Evolutionary conservation across 92 coral and sea anemone genomes (phyloP), one percentile per base, ranked within the genome.

Genomic region (Palythoa heliodiscus): DNA sequence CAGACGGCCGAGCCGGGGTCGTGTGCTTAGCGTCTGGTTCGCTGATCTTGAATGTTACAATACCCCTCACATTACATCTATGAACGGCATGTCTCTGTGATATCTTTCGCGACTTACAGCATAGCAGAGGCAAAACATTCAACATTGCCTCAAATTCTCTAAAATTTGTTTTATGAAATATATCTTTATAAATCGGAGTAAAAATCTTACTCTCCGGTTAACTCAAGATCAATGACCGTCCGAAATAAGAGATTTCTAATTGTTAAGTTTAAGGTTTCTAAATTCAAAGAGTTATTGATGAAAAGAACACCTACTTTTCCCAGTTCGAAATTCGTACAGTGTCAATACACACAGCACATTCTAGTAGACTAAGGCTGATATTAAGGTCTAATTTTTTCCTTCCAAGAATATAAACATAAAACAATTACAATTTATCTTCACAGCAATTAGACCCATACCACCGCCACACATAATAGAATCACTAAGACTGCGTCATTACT

Each of bases 251-350:
- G 58, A 48, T 48, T 66, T 64, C 58, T 29, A 23, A 38, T 63
- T 16, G 17, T 69, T 39, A 35, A 39, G 71, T 78, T 78, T 61
- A 61, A 43, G 72, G 63, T 66, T 80, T 80, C 84, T 53, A 4
- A 67, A 15, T 70, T 78, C 71, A 60, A 78, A 58, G 84, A 73
- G 84, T 80, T 80, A 80, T 80, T 80, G 84, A 64, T 80, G 11
- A 79, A 66, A 66, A 16, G 7, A 23, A 63, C 23, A 7, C 25
- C 4, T 23, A 17, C 22, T 17, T 0, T 63, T n/a, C 19, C 25
- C 20, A 63, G 22, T 23, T 63, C 24, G 22, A 63, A 63, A 20
- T 63, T 63, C 69, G 29, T 63, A 61, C 24, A 19, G 50, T 43
- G 9, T 63, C 29, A 63, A 19, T 63, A n/a, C 25, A 63, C 8